These are phyloP conservation scores for Verasper variegatus DNA, from an alignment of 2,113 vertebrate genomes.

Conservation along the genomic window DNA sequence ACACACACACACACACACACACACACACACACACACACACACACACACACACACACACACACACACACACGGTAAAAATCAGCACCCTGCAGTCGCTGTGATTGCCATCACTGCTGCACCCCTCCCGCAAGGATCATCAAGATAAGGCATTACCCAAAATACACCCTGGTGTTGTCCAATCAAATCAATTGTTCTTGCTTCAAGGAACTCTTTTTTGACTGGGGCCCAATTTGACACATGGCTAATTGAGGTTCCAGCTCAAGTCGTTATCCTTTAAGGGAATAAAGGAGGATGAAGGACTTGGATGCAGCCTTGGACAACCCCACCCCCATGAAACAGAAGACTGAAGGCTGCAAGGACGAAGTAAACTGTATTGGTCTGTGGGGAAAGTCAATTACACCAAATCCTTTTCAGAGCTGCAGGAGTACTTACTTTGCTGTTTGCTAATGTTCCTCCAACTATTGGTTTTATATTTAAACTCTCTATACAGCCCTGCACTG, in stretches of 20 bases:
- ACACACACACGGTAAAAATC: neutral
- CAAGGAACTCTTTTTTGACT: slow-evolving; percentile 23
- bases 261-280: slow-evolving; percentile 46
- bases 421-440: neutral
- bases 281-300: slow-evolving; percentile 31
- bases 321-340: neutral
- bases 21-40: neutral
- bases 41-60: neutral
- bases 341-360: neutral
- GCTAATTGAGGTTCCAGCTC: slow-evolving; percentile 41
- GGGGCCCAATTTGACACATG: slow-evolving; percentile 42
- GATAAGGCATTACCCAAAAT: slow-evolving; percentile 33
- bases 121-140: slow-evolving; percentile 9
- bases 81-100: neutral
- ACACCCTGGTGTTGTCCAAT: slow-evolving; percentile 25
- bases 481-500: neutral
- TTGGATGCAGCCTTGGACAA: slow-evolving; percentile 5
- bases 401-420: slow-evolving; percentile 1
- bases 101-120: neutral
- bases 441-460: neutral
- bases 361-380: neutral
- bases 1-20: neutral
- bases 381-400: slow-evolving; percentile 20
- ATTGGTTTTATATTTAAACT: neutral
- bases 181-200: slow-evolving; percentile 40